A percentile compares a stretch with the other conserved stretches of the same genome.
phyloP scores from a whole-genome alignment of 1,140 invertebrate species.

The Myzus persicae region DNA sequence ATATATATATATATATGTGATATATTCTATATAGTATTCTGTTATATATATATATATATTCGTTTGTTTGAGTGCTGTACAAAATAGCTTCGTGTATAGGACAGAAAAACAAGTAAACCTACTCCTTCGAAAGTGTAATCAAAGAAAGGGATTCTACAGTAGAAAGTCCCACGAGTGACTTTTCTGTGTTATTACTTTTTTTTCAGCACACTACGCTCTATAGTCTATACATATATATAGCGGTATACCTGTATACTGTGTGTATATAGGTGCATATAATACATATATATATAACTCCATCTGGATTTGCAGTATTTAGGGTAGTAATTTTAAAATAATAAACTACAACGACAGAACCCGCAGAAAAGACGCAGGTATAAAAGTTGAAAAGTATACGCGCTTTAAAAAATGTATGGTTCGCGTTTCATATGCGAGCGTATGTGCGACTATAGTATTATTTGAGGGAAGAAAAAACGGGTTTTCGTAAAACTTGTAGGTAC shows the following conservation, averaged over 20 bases:
- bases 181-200: constrained; percentile 44
- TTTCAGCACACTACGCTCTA: neutral
- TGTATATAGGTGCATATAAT: neutral
- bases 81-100: neutral
- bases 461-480: neutral
- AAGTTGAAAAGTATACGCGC: neutral
- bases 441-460: neutral
- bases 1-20: neutral
- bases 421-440: neutral
- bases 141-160: constrained; percentile 44
- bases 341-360: neutral
- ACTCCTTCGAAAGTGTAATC: constrained; percentile 27
- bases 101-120: constrained; percentile 40
- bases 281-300: neutral
- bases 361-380: neutral
- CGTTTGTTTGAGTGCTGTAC: constrained; percentile 24
- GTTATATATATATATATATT: neutral
- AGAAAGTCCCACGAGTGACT: constrained; percentile 25
- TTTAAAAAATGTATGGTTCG: constrained; percentile 22
- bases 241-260: neutral
- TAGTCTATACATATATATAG: neutral
- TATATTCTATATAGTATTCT: neutral
- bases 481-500: neutral
- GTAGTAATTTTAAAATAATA: constrained; percentile 41
- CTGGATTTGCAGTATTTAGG: neutral